A percentile compares a stretch with the other conserved stretches of the same genome.
Evolutionary conservation across 2,888 invertebrate species (phyloP).

Genomic region (Sesamia inferens): DNA sequence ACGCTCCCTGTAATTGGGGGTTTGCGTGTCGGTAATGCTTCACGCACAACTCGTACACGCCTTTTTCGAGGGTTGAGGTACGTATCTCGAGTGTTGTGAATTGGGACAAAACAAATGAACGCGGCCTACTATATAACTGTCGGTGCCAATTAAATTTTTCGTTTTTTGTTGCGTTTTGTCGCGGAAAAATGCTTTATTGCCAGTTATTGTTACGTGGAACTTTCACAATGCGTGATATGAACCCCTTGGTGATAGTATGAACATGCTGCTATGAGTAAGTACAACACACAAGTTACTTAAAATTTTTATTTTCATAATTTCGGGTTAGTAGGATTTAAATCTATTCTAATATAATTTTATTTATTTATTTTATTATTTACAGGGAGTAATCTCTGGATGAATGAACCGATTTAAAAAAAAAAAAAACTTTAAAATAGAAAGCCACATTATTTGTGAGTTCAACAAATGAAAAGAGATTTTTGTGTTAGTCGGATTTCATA

Average conservation of each 20-base stretch:
- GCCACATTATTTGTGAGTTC: no score
- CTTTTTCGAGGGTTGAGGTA: constrained; percentile 37
- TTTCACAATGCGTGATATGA: constrained; percentile 44
- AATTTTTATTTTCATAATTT: constrained; percentile 15
- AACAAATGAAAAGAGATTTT: no score
- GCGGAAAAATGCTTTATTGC: constrained; percentile 67
- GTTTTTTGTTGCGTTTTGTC: constrained; percentile 61
- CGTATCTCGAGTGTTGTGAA: constrained; percentile 51
- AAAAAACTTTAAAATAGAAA: no score
- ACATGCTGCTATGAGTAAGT: neutral
- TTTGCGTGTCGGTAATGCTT: constrained; percentile 80
- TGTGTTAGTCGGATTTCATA: no score
- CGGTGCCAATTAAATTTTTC: constrained; percentile 76
- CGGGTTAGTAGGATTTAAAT: neutral
- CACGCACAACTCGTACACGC: constrained; percentile 74
- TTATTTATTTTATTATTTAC: no score
- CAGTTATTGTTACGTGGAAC: constrained; percentile 57
- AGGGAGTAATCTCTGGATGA: no score
- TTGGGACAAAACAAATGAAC: constrained; percentile 75
- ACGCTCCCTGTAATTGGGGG: constrained; percentile 78
- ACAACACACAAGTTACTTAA: constrained; percentile 6
- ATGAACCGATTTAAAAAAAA: no score
- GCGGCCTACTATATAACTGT: constrained; percentile 70
- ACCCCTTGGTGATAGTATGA: constrained; percentile 40
- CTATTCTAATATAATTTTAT: neutral